These are phyloP conservation scores for Motacilla alba DNA, from an alignment of 2,113 vertebrate species.

Conservation along the genomic window DNA sequence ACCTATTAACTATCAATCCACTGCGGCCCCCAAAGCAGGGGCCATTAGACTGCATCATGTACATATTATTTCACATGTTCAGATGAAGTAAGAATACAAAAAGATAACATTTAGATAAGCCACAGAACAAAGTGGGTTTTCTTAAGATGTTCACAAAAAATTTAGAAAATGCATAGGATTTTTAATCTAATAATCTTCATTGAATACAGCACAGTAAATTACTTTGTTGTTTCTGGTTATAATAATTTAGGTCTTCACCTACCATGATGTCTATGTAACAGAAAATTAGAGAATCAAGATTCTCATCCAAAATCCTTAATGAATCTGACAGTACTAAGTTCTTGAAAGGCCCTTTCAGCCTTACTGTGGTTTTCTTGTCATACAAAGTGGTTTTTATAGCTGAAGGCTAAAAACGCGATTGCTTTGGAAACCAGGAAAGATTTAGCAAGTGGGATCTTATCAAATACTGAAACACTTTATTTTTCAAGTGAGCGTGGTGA, in stretches of 20 bases:
- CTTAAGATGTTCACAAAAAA: background rate
- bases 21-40: background rate
- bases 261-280: background rate
- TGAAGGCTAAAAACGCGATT: background rate
- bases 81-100: background rate
- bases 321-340: background rate
- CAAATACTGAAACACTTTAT: background rate
- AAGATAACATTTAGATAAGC: background rate
- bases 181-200: background rate
- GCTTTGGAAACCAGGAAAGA: background rate
- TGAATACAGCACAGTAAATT: background rate
- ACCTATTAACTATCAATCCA: background rate
- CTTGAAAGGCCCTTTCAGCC: background rate
- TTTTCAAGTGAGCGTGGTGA: background rate
- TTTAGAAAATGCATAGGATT: background rate
- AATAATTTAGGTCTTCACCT: background rate
- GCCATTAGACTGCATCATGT: accelerated
- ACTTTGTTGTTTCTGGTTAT: background rate
- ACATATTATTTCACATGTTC: background rate
- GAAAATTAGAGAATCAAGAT: background rate
- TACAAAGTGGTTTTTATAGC: accelerated
- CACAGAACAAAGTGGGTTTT: background rate
- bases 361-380: background rate
- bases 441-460: background rate
- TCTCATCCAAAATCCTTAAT: background rate